A percentile compares a stretch with the other conserved stretches of the same genome.
These are phyloP conservation scores for Columba guinea DNA, from an alignment of 2,797 vertebrate species.

Conservation along the genomic window DNA sequence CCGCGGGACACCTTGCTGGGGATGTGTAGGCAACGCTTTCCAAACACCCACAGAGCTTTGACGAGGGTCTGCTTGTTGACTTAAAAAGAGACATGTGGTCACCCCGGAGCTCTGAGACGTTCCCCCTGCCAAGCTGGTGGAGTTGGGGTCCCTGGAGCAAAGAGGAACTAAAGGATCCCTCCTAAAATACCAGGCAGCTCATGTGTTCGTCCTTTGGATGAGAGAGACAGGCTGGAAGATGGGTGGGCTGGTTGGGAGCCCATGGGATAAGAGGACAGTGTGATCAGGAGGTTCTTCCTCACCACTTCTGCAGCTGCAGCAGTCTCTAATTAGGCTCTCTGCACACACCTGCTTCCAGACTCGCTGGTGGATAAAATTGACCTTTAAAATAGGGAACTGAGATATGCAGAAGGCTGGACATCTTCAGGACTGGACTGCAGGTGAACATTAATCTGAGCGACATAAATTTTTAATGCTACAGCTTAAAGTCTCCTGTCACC, in stretches of 20 bases:
- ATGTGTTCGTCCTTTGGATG: background rate
- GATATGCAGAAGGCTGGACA: background rate
- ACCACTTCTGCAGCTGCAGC: background rate
- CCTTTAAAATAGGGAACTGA: conserved; percentile 8
- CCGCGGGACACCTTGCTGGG: accelerated
- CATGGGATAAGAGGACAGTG: background rate
- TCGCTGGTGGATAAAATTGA: background rate
- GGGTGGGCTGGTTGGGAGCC: background rate
- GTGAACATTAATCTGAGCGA: background rate
- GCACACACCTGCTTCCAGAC: background rate
- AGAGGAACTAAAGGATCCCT: background rate
- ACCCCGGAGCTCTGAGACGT: background rate
- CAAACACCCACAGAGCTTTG: accelerated
- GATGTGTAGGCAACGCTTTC: background rate
- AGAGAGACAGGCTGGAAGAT: background rate
- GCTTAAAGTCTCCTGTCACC: background rate
- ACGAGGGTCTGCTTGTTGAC: background rate
- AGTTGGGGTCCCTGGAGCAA: background rate
- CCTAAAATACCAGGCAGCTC: background rate
- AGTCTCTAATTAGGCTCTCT: background rate
- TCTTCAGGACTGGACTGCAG: background rate
- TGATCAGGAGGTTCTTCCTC: background rate
- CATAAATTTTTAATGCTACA: background rate
- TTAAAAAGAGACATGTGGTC: background rate
- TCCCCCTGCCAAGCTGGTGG: background rate